Base-by-base conservation (phyloP, 2,797 vertebrate species). In the Myripristis murdjan region DNA sequence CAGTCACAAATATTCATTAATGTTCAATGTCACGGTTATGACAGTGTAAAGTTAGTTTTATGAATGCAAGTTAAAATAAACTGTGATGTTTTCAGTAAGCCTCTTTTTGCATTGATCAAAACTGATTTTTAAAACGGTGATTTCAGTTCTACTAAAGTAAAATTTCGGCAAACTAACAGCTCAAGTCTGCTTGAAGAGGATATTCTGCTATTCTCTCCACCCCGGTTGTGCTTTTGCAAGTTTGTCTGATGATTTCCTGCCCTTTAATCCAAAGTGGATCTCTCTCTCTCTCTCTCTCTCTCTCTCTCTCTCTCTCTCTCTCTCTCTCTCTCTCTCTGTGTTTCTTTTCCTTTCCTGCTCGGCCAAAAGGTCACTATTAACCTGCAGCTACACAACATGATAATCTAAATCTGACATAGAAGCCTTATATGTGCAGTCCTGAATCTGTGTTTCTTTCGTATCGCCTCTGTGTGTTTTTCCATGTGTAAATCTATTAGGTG, bases 361-460 rank as follows among this genome's bases (percentile, higher is more conserved):
- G 31, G 49, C 54, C 64, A 73, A 70, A 86, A 87, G 85, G 85
- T 88, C 81, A 87, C 56, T 48, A 59, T 70, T 61, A 54, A 88
- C 86, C 83, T 86, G 83, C 73, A 87, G 84, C 77, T 69, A 78
- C 65, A 70, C 41, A 81, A 77, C 84, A 79, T 31, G 53, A 75
- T 82, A 73, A 83, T 82, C 52, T 62, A 37, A 80, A 73, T 70
- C 66, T 72, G 82, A 83, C 60, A 82, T 18, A 15, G 60, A 68
- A 63, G 51, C 56, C 56, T 63, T 65, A 46, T 64, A 73, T 66
- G 52, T 18, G 44, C 43, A 31, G 39, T 41, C 55, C 49, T 54
- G 64, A 64, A 57, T 66, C 43, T 44, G 11, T 33, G 43, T 5
- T 57, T 44, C 47, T 64, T 66, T 57, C 71, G 57, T 64, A 18